Evolutionary conservation across 2,888 invertebrate species (phyloP), one percentile per base, ranked within the genome.

Genomic region (Syrphus vitripennis): DNA sequence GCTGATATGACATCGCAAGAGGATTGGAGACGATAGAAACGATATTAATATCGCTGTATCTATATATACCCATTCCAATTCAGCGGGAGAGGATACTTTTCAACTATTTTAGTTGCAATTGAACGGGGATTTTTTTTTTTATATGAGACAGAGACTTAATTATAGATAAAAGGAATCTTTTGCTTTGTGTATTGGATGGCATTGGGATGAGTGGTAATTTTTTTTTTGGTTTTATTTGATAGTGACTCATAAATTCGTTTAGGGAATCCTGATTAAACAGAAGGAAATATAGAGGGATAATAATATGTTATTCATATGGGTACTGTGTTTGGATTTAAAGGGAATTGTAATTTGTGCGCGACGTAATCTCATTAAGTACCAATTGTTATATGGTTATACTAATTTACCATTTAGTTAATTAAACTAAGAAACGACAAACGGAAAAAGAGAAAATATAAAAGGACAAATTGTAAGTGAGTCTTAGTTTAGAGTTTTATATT

Each of bases 31-130:
- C 34, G 12, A 29, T 5, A 19, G 31, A 65, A n/a, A 50, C 31
- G 37, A 61, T 81, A 81, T 77, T 86, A 77, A 72, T 55, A 77
- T 86, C 31, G 74, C 53, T 37, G 29, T 29, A 29, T 29, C 3
- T 6, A 4, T 6, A 3, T 5, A 29, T 5, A 29, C 6, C 4
- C 4, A 67, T 59, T 53, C 16, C 37, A 31, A 57, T 31, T 31
- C 59, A n/a, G 29, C 29, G 19, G 31, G 40, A 57, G 26, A 29
- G 48, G 53, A 67, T 21, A 77, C 69, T 82, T 70, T 72, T 78
- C 72, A 86, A 86, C 72, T 72, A 82, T 78, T 82, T 86, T 74
- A 86, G 67, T 65, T 86, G 57, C 65, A 86, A 69, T 74, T 78
- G 69, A 86, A 82, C 71, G 63, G 50, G 48, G 74, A 72, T 50